Evolutionary conservation across 2,113 vertebrate genomes (phyloP).

Genomic region (Crotalus tigris): DNA sequence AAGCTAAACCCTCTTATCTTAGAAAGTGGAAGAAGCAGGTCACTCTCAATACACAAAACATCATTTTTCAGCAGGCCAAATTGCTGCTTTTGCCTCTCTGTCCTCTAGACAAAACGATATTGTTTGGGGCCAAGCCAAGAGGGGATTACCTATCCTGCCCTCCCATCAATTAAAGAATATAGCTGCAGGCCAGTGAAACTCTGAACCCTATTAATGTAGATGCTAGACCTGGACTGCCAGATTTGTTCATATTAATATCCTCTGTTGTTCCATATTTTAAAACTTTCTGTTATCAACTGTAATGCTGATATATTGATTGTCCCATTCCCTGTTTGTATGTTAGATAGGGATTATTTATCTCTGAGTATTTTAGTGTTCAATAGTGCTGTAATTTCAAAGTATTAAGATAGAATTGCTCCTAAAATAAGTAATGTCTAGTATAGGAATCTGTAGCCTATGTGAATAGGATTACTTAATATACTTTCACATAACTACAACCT

Average conservation of each 20-base stretch:
- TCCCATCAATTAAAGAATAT: not conserved
- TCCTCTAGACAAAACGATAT: not conserved
- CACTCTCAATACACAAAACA: not conserved
- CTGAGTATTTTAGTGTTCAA: not conserved
- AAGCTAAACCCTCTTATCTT: not conserved
- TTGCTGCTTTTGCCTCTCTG: not conserved
- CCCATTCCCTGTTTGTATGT: not conserved
- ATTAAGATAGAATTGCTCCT: not conserved
- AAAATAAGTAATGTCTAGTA: constrained; percentile 32
- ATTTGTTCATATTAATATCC: not conserved
- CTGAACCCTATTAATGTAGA: not conserved
- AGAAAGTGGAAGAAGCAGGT: not conserved
- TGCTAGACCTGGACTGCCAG: not conserved
- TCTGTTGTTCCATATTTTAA: not conserved
- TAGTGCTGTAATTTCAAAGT: not conserved
- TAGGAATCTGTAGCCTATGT: not conserved
- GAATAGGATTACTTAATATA: not conserved
- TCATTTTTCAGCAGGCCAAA: not conserved
- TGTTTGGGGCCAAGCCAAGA: not conserved
- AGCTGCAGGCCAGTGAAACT: not conserved
- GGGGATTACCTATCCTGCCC: not conserved
- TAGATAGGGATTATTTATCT: not conserved
- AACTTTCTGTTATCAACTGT: not conserved
- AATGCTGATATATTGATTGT: not conserved
- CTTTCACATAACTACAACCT: not conserved